A percentile compares a stretch with the other conserved stretches of the same genome.
phyloP scores from a whole-genome alignment of 2,888 invertebrate genomes.

The Augiades crinisus region DNA sequence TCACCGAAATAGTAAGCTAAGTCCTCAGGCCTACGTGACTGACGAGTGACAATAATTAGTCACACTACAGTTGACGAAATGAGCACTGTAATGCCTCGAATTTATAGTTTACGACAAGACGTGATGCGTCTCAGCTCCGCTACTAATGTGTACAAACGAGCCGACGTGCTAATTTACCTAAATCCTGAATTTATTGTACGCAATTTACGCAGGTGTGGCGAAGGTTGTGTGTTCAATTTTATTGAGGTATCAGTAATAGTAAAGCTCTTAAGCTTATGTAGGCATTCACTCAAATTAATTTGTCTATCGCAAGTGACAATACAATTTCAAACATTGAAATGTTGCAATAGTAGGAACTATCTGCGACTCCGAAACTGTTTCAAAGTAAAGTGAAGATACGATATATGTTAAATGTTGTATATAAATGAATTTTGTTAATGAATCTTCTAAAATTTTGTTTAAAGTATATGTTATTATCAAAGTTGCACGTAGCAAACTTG shows the following conservation, averaged over 20 bases:
- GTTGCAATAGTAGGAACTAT: no score
- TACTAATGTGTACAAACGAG: slow-evolving; percentile 22
- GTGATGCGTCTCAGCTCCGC: slow-evolving; percentile 4
- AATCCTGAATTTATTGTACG: slow-evolving; percentile 25
- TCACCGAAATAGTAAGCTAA: no score
- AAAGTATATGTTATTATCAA: no score
- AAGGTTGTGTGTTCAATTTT: slow-evolving; percentile 16
- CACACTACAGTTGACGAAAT: slow-evolving; percentile 1
- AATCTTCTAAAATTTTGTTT: no score
- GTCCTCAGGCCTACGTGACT: neutral
- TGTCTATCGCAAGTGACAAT: no score
- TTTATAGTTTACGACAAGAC: slow-evolving; percentile 20
- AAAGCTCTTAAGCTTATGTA: neutral
- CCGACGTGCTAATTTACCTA: slow-evolving; percentile 15
- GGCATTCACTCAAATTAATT: no score
- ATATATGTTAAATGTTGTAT: no score
- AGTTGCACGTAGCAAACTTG: no score
- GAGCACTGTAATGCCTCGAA: slow-evolving; percentile 1
- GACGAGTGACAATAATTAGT: neutral
- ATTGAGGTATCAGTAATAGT: slow-evolving; percentile 5
- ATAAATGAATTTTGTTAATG: no score
- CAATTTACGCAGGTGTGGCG: slow-evolving; percentile 23
- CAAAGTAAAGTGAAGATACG: no score
- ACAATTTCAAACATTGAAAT: no score
- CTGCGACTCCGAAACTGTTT: no score